Percentiles rank a stretch among this genome's conserved stretches.
Evolutionary conservation across 2,888 invertebrate genomes (phyloP).

Genomic region (Latrodectus elegans): DNA sequence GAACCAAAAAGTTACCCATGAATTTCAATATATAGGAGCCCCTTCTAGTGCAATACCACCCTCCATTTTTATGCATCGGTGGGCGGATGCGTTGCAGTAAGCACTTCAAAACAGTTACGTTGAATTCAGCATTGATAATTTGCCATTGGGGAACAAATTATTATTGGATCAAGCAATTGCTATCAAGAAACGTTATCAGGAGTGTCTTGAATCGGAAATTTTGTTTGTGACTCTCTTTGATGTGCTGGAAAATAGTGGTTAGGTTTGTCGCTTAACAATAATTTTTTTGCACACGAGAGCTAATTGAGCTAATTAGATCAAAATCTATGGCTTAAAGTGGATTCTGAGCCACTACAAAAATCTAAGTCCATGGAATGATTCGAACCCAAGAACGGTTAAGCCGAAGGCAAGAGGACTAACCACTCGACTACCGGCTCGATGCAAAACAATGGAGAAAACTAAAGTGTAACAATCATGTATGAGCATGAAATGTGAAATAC

Average conservation of each 20-base stretch:
- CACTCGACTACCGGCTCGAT: no score
- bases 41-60: neutral
- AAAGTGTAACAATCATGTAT: no score
- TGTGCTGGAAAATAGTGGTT: neutral
- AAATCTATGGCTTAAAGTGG: no score
- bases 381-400: no score
- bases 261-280: no score
- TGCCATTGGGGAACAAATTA: neutral
- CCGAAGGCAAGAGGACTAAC: no score
- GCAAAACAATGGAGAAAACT: no score
- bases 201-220: neutral
- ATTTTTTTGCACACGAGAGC: no score
- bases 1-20: slow-evolving; percentile 1
- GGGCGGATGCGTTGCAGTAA: neutral
- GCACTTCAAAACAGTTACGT: neutral
- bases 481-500: no score
- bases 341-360: no score
- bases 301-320: no score
- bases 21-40: neutral
- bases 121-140: neutral
- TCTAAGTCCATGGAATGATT: no score
- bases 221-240: neutral
- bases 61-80: neutral
- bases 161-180: neutral
- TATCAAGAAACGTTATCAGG: neutral